phyloP scores from a whole-genome alignment of 2,888 invertebrate genomes.

The Andricus quercusramuli region DNA sequence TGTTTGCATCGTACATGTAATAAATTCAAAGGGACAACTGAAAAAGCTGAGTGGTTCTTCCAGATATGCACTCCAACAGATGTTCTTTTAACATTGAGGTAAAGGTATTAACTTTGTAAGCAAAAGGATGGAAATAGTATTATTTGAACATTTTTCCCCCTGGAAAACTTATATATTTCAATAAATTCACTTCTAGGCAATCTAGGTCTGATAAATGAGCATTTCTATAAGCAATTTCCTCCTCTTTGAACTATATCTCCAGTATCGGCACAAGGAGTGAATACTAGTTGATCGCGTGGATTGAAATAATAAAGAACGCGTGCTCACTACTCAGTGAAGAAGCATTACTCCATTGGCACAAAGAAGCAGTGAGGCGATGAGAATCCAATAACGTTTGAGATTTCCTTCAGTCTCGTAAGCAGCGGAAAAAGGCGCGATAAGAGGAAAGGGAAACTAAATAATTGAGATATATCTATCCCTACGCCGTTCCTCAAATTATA shows the following conservation, averaged over 20 bases:
- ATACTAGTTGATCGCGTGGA: constrained; percentile 24
- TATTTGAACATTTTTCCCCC: too few relatives aligned
- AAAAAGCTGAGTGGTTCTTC: too few relatives aligned
- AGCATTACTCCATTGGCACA: constrained; percentile 13
- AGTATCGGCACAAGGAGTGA: constrained; percentile 2
- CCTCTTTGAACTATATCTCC: not conserved
- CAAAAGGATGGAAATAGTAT: too few relatives aligned
- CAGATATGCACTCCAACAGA: too few relatives aligned
- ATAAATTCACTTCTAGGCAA: too few relatives aligned
- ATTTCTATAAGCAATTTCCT: not conserved
- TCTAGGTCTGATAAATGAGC: not conserved
- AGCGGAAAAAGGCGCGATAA: constrained; percentile 21
- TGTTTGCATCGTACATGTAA: too few relatives aligned
- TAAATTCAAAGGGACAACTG: too few relatives aligned
- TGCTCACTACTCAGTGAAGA: constrained; percentile 27
- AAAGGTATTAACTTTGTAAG: too few relatives aligned
- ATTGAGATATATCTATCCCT: constrained; percentile 34
- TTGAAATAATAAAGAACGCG: constrained; percentile 32
- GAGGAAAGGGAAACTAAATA: constrained; percentile 23
- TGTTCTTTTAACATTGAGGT: too few relatives aligned
- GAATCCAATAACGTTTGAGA: constrained; percentile 32
- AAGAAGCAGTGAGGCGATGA: constrained; percentile 24
- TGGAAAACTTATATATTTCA: too few relatives aligned
- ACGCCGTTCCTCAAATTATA: constrained; percentile 19
- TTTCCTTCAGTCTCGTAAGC: constrained; percentile 29